phyloP scores from a whole-genome alignment of 2,888 invertebrate species.

The Drosophila greeni region DNA sequence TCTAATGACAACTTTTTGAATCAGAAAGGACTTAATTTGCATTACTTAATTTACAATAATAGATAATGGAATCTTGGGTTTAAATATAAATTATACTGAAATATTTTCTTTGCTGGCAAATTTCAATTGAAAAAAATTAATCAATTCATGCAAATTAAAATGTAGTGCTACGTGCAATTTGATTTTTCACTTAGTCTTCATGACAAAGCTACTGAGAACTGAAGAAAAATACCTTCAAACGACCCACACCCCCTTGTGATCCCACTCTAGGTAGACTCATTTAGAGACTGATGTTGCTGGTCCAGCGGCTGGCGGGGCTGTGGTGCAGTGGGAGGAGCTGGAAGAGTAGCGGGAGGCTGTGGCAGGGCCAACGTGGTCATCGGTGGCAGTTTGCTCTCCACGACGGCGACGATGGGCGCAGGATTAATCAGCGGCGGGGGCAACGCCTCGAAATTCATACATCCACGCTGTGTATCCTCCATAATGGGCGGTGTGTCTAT shows the following conservation, averaged over 20 bases:
- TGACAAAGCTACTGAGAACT: conserved; percentile 5
- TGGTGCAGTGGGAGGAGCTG: conserved; percentile 36
- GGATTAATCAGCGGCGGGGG: conserved; percentile 62
- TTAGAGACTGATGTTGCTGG: conserved; percentile 29
- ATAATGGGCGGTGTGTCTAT: conserved; percentile 69
- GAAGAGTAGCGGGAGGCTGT: conserved; percentile 11
- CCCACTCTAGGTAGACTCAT: conserved; percentile 28
- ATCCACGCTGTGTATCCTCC: conserved; percentile 61
- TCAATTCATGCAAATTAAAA: not conserved
- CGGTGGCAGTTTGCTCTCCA: conserved; percentile 37
- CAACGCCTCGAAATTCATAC: conserved; percentile 60
- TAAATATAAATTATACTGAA: not conserved
- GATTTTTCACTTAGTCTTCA: not conserved
- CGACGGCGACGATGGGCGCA: conserved; percentile 56
- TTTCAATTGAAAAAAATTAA: not conserved
- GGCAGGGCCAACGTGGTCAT: conserved; percentile 26
- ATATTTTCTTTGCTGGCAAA: not conserved
- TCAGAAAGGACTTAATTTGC: not conserved
- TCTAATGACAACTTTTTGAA: no score
- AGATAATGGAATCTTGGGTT: not conserved
- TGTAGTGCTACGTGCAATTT: not conserved
- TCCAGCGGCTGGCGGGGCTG: conserved; percentile 61
- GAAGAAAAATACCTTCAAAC: not conserved
- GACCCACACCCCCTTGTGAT: not conserved
- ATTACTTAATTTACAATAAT: not conserved